These are phyloP conservation scores for Eublepharis macularius DNA, from an alignment of 2,113 vertebrate species.

Conservation along the genomic window DNA sequence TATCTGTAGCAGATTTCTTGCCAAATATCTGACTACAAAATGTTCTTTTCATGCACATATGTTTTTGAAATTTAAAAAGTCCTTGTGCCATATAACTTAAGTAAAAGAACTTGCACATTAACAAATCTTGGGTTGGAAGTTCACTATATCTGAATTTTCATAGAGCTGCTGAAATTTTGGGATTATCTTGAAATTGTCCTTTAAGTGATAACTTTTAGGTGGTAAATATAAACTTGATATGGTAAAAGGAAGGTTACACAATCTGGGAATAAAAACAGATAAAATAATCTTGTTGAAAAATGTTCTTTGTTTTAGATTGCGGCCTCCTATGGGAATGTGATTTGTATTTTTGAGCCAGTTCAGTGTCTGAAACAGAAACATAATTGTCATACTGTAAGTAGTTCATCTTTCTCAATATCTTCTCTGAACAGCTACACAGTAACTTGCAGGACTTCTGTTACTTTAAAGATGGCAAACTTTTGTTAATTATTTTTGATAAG, in stretches of 20 bases:
- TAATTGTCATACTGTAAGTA: slow-evolving; percentile 80
- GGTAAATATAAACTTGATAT: background rate
- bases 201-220: background rate
- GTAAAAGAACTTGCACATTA: background rate
- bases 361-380: slow-evolving; percentile 79
- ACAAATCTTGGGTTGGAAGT: fast-evolving
- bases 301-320: slow-evolving; percentile 84
- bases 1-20: background rate
- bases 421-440: background rate
- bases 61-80: background rate
- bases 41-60: background rate
- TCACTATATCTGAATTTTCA: background rate
- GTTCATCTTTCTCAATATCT: slow-evolving; percentile 33
- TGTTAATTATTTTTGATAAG: background rate
- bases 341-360: slow-evolving; percentile 94
- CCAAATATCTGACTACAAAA: background rate
- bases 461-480: background rate
- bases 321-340: slow-evolving; percentile 91
- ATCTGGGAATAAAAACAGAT: background rate
- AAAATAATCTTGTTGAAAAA: background rate
- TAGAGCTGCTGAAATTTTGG: background rate
- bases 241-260: background rate
- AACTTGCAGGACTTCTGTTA: slow-evolving; percentile 7
- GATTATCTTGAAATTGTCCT: background rate
- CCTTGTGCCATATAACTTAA: background rate